phyloP scores from a whole-genome alignment of 2,888 invertebrate genomes.

The Protodeltote pygarga region DNA sequence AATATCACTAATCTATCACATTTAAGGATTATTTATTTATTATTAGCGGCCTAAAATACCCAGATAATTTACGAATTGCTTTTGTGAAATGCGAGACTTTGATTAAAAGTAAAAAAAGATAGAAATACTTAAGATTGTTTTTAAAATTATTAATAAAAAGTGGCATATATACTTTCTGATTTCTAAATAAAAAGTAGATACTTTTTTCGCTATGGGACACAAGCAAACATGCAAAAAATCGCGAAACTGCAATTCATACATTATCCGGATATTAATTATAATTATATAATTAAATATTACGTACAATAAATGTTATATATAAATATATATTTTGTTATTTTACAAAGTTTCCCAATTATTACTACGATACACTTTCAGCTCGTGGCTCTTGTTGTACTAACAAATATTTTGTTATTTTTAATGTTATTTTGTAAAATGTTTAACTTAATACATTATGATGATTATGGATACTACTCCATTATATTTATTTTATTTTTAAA shows the following conservation, averaged over 20 bases:
- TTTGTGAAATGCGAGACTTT: not conserved
- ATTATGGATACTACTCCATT: no score
- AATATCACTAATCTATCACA: constrained; percentile 54
- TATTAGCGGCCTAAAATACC: constrained; percentile 12
- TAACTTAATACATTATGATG: no score
- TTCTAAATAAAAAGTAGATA: not conserved
- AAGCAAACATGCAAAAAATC: no score
- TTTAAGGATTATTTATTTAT: constrained; percentile 31
- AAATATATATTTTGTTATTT: constrained; percentile 54
- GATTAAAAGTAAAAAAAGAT: not conserved
- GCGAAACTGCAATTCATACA: constrained; percentile 11
- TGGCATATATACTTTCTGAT: not conserved
- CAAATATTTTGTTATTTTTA: constrained; percentile 17
- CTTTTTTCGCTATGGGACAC: no score
- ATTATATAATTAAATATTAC: constrained; percentile 30
- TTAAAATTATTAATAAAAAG: no score
- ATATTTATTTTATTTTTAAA: not conserved
- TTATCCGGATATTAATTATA: constrained; percentile 16
- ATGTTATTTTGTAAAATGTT: constrained; percentile 17
- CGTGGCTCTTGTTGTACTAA: constrained; percentile 59
- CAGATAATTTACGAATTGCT: constrained; percentile 11
- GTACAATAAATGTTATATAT: constrained; percentile 44
- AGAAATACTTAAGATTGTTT: no score
- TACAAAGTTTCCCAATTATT: constrained; percentile 73
- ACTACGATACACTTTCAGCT: constrained; percentile 80